Conservation (phyloP, 64 coral and sea anemone genomes). For the Cladopsammia gracilis region DNA sequence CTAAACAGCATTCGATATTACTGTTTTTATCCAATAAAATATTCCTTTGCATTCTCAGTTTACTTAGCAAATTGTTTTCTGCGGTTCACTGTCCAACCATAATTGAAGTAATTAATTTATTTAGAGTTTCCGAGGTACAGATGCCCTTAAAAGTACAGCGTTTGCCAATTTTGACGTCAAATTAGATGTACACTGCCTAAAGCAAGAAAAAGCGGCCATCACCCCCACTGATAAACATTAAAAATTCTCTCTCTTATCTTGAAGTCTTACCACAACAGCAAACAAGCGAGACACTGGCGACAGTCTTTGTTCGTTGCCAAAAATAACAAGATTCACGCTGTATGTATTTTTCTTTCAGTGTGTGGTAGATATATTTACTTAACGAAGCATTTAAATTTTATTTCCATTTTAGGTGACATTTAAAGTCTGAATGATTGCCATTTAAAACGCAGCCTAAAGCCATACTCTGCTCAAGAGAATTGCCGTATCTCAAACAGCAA, state of each 20-base stretch:
- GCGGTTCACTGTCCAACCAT: not conserved
- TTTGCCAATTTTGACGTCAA: not conserved
- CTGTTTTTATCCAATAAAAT: not conserved
- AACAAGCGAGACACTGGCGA: not conserved
- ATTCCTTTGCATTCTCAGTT: not conserved
- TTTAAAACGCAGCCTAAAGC: not conserved
- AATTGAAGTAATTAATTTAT: not conserved
- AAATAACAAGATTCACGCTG: not conserved
- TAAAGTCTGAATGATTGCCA: no score
- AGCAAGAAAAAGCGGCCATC: not conserved
- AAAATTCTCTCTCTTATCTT: not conserved
- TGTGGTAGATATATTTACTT: not conserved
- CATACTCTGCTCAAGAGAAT: not conserved
- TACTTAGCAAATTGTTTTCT: not conserved
- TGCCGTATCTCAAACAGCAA: not conserved
- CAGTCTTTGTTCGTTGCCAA: not conserved
- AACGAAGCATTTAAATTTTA: not conserved
- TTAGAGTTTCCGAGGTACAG: not conserved
- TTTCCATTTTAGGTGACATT: conserved; percentile 1
- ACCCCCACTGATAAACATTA: not conserved
- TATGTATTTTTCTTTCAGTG: not conserved
- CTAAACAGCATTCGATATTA: not conserved
- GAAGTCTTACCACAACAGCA: not conserved
- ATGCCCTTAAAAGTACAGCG: not conserved
- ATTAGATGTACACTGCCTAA: not conserved